A percentile compares a stretch with the other conserved stretches of the same genome.
These are phyloP conservation scores for Poeciliopsis retropinna DNA, from an alignment of 2,113 vertebrate species.

Conservation along the genomic window DNA sequence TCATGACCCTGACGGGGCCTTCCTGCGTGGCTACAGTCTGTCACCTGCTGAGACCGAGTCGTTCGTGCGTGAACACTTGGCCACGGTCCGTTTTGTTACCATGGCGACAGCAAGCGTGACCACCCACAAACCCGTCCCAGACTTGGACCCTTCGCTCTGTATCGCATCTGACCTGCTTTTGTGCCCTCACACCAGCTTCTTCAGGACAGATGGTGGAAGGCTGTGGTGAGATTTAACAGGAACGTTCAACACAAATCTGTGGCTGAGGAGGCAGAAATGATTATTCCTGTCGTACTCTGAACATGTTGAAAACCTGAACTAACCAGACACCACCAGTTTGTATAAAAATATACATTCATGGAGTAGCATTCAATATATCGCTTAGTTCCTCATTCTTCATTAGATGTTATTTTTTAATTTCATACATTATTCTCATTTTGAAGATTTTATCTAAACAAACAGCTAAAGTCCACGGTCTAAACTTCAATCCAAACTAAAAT, in stretches of 20 bases:
- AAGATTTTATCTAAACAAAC: too few species aligned
- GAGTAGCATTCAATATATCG: background rate
- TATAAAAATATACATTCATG: background rate
- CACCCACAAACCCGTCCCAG: slow-evolving; percentile 17
- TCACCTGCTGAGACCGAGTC: slow-evolving; percentile 29
- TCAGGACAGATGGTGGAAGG: background rate
- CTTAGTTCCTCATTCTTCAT: background rate
- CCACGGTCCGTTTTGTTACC: slow-evolving; percentile 52
- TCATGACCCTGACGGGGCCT: slow-evolving; percentile 20
- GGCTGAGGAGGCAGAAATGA: background rate
- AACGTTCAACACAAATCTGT: background rate
- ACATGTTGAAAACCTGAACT: background rate
- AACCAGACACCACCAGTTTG: background rate
- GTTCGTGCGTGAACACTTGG: slow-evolving; percentile 50
- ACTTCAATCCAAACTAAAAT: background rate
- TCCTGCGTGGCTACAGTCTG: slow-evolving; percentile 32
- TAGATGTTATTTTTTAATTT: background rate
- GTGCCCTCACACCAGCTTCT: slow-evolving; percentile 5
- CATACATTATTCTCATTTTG: background rate
- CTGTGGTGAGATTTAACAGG: background rate
- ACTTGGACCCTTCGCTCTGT: slow-evolving; percentile 24
- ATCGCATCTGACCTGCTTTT: slow-evolving; percentile 23
- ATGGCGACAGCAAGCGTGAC: slow-evolving; percentile 55
- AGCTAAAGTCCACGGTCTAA: background rate
- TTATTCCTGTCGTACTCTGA: background rate